Percentiles rank a stretch among this genome's conserved stretches.
Conservation (phyloP, 2,113 vertebrate species). For the Rhabdornis inornatus region DNA sequence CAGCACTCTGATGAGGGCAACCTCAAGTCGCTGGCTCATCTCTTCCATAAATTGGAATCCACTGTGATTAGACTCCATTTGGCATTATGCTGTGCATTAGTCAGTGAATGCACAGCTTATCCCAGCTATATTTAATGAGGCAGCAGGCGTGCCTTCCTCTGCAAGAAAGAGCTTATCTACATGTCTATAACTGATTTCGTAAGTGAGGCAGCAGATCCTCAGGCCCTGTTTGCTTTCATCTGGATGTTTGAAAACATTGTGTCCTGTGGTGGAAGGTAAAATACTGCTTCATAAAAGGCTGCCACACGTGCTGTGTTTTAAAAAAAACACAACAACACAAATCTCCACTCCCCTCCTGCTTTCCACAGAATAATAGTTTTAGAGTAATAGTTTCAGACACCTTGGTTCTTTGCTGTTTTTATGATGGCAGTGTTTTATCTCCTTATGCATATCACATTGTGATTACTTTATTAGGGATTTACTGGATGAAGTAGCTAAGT, state of each 20-base stretch:
- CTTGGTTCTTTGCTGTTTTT: not conserved
- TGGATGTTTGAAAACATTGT: not conserved
- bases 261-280: constrained; percentile 10
- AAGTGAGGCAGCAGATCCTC: constrained; percentile 13
- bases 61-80: constrained; percentile 57
- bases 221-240: not conserved
- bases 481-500: not conserved
- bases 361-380: not conserved
- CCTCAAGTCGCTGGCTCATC: constrained; percentile 60
- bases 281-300: not conserved
- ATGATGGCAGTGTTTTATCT: not conserved
- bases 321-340: not conserved
- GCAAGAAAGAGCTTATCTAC: constrained; percentile 44
- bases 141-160: constrained; percentile 26
- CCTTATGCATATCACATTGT: not conserved
- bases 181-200: not conserved
- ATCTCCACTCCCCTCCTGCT: not conserved
- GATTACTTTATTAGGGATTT: not conserved
- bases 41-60: constrained; percentile 64
- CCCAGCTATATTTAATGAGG: constrained; percentile 60
- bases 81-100: constrained; percentile 65
- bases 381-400: not conserved
- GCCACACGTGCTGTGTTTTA: not conserved
- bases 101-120: constrained; percentile 55
- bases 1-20: constrained; percentile 63